Evolutionary conservation across 2,113 vertebrate species (phyloP), one percentile per base, ranked within the genome.

Genomic region (Leucopternis melanops): DNA sequence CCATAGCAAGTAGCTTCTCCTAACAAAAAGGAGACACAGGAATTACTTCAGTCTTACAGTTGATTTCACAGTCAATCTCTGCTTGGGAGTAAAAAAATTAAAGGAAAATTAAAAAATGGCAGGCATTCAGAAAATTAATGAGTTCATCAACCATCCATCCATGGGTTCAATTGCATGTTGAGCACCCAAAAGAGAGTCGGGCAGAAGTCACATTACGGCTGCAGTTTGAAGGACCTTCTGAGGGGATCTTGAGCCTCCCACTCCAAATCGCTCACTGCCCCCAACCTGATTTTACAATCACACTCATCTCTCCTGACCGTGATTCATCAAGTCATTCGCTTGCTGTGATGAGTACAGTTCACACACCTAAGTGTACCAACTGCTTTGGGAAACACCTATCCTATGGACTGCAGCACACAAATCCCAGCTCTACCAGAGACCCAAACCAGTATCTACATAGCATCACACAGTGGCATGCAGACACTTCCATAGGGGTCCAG

Each of bases 61-160:
- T 82, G 86, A 93, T 94, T 96, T 97, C 87, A 90, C 40, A 78
- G 45, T 81, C 58, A 91, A 36, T 81, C n/a, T 86, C 73, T 95
- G 66, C 18, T 78, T 72, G 40, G 22, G 13, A 88, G 34, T 58
- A 57, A 84, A 92, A 94, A 94, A 89, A 59, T 57, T 4, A 69
- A 95, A 63, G n/a, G 16, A 81, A 94, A 73, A 86, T 27, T 61
- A 0, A 6, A 90, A 92, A 92, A 61, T 32, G 23, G 22, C 11
- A 90, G 22, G 10, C 26, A 34, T 59, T 49, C 65, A 95, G 59
- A 85, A 81, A 81, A 90, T 42, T 63, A 71, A 73, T 77, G 57
- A 83, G 40, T 67, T 91, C 55, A 83, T 92, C 71, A 80, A 36
- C 71, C 36, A 78, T 38, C 25, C 32, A 47, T 50, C 19, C 32